phyloP scores from a whole-genome alignment of 2,888 invertebrate genomes.

The Caenorhabditis sinica region DNA sequence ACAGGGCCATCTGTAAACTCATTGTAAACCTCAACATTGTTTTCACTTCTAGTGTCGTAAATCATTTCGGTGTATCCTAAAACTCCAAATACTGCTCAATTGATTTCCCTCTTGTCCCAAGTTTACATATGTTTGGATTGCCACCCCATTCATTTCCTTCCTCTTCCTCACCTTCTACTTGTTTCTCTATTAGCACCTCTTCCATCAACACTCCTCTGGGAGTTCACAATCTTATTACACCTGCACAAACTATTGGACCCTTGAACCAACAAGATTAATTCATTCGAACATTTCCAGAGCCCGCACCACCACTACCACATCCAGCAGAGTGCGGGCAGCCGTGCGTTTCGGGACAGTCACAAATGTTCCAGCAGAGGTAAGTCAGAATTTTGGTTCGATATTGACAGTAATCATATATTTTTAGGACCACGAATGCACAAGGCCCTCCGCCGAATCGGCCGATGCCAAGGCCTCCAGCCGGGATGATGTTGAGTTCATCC shows the following conservation, averaged over 20 bases:
- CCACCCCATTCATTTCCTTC: constrained; percentile 40
- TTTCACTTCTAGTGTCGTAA: no score
- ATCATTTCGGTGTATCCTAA: background rate
- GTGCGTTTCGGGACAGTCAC: constrained; percentile 61
- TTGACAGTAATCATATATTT: background rate
- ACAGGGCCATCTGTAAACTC: no score
- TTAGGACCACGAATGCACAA: constrained; percentile 65
- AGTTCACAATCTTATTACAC: constrained; percentile 33
- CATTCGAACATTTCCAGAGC: constrained; percentile 52
- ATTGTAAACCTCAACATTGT: background rate
- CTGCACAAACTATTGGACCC: constrained; percentile 31
- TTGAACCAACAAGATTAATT: background rate
- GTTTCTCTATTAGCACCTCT: constrained; percentile 52
- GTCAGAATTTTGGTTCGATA: background rate
- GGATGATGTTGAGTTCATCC: constrained; percentile 35
- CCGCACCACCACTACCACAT: constrained; percentile 63
- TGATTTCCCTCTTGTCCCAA: constrained; percentile 9
- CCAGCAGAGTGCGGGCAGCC: constrained; percentile 68
- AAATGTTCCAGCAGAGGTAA: constrained; percentile 64
- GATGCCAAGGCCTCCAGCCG: constrained; percentile 72
- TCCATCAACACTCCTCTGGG: constrained; percentile 11
- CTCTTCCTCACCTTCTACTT: constrained; percentile 10
- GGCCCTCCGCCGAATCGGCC: constrained; percentile 74
- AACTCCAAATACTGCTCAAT: no score
- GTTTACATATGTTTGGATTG: constrained; percentile 33